Percentiles rank a stretch among this genome's conserved stretches.
These are phyloP conservation scores for Euglossa dilemma DNA, from an alignment of 1,140 invertebrate species.

Conservation along the genomic window DNA sequence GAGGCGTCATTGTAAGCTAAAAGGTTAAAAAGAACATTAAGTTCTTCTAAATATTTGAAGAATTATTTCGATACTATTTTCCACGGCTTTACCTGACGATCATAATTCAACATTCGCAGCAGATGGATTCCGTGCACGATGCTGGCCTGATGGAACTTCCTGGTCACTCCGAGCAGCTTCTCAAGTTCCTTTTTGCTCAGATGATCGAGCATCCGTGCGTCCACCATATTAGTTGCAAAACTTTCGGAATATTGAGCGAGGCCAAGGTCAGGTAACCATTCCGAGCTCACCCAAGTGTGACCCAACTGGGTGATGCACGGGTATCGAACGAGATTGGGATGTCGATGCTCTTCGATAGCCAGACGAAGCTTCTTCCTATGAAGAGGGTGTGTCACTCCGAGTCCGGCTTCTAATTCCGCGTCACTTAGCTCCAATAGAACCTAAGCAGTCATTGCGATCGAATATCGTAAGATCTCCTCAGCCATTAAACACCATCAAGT, in stretches of 20 bases:
- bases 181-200: slow-evolving; percentile 96
- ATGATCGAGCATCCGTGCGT: slow-evolving; percentile 95
- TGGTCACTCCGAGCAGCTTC: slow-evolving; percentile 93
- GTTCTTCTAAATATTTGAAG: not conserved
- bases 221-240: slow-evolving; percentile 94
- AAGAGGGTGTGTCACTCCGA: slow-evolving; percentile 94
- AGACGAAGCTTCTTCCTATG: slow-evolving; percentile 96
- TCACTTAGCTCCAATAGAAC: slow-evolving; percentile 95
- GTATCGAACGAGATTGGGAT: slow-evolving; percentile 92
- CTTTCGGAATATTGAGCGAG: slow-evolving; percentile 93
- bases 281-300: slow-evolving; percentile 95
- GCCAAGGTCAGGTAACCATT: slow-evolving; percentile 95
- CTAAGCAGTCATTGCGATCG: slow-evolving; percentile 76
- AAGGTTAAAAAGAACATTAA: too few species aligned
- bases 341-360: slow-evolving; percentile 95
- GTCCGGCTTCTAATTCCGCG: slow-evolving; percentile 92
- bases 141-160: slow-evolving; percentile 96
- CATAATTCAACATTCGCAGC: slow-evolving; percentile 94
- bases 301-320: slow-evolving; percentile 92
- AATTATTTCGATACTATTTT: not conserved
- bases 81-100: slow-evolving; percentile 89
- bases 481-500: too few species aligned
- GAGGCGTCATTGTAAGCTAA: too few species aligned
- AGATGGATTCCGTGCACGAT: slow-evolving; percentile 96
- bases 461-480: not conserved